phyloP scores from a whole-genome alignment of 2,113 vertebrate species.

The Orthochromis malagaraziensis region DNA sequence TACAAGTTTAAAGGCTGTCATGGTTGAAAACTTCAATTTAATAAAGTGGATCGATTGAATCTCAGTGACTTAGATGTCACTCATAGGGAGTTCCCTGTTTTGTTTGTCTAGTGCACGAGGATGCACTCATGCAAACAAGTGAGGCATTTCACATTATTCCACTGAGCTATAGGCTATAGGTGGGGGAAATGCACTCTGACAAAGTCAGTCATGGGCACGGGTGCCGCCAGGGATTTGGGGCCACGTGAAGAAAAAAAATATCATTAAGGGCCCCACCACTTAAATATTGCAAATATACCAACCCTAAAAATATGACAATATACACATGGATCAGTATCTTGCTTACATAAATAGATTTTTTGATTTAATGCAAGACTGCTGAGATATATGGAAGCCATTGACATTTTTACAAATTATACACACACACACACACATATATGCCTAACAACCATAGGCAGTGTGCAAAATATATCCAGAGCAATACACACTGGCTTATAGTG shows the following conservation, averaged over 20 bases:
- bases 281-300: neutral
- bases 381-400: neutral
- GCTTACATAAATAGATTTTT: neutral
- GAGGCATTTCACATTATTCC: neutral
- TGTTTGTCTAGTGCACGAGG: neutral
- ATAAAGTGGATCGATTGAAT: neutral
- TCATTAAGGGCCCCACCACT: neutral
- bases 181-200: neutral
- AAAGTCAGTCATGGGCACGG: neutral
- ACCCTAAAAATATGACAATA: neutral
- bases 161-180: neutral
- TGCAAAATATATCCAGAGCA: neutral
- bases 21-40: neutral
- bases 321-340: neutral
- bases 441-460: neutral
- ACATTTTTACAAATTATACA: neutral
- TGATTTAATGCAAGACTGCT: neutral
- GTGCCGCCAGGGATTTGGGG: neutral
- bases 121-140: neutral
- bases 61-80: neutral
- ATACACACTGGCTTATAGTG: neutral
- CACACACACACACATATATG: neutral
- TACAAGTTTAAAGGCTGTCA: neutral
- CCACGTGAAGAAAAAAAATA: neutral
- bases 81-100: neutral